phyloP scores from a whole-genome alignment of 2,888 invertebrate genomes.

The Zootermopsis nevadensis region DNA sequence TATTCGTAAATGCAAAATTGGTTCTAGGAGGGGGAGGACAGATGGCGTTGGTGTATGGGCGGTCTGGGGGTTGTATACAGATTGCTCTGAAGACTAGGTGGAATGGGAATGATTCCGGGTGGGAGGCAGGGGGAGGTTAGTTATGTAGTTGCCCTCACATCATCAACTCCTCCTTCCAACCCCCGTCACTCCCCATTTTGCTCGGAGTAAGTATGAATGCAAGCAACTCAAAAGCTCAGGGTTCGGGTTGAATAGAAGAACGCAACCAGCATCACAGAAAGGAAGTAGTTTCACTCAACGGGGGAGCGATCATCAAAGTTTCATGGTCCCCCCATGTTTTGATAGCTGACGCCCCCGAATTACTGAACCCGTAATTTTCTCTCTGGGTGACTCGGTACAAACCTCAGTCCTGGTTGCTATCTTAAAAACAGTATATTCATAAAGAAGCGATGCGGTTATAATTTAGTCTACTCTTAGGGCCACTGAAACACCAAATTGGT shows the following conservation, averaged over 20 bases:
- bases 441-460: background rate
- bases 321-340: slow-evolving; percentile 51
- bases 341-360: slow-evolving; percentile 52
- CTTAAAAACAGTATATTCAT: background rate
- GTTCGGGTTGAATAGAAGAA: slow-evolving; percentile 12
- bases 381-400: slow-evolving; percentile 40
- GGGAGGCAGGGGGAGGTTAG: slow-evolving; percentile 54
- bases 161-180: slow-evolving; percentile 33
- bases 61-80: slow-evolving; percentile 60
- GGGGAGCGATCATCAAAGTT: slow-evolving; percentile 52
- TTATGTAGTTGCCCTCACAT: slow-evolving; percentile 51
- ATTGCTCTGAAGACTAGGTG: slow-evolving; percentile 57
- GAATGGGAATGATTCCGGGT: slow-evolving; percentile 53
- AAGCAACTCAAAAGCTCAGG: slow-evolving; percentile 24
- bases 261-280: slow-evolving; percentile 24
- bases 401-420: background rate
- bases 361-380: slow-evolving; percentile 50
- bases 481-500: background rate
- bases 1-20: slow-evolving; percentile 19
- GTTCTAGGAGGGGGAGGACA: slow-evolving; percentile 25
- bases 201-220: slow-evolving; percentile 14
- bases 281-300: background rate
- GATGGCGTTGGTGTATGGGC: slow-evolving; percentile 22
- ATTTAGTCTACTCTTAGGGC: too few species aligned
- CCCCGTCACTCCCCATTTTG: slow-evolving; percentile 8